Conservation (phyloP, 2,888 invertebrate species). For the Anticlea derivata region DNA sequence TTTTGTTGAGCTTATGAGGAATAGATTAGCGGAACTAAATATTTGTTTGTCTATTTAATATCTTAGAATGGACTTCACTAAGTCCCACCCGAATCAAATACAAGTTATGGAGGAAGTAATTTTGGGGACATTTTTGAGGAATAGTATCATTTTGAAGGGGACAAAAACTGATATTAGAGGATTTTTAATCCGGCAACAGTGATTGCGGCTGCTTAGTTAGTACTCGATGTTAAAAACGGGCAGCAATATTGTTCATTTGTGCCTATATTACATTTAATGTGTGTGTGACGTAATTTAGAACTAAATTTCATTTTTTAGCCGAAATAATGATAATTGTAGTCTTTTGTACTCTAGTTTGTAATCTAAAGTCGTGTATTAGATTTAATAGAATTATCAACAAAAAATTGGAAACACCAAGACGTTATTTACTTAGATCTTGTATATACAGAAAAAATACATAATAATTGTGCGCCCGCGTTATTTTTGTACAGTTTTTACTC, state of each 20-base stretch:
- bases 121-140: no score
- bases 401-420: constrained; percentile 75
- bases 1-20: no score
- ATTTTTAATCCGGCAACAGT: no score
- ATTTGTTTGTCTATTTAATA: no score
- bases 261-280: constrained; percentile 70
- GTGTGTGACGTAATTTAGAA: constrained; percentile 55
- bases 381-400: constrained; percentile 58
- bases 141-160: no score
- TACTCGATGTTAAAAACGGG: constrained; percentile 11
- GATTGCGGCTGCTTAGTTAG: no score
- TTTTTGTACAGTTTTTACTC: constrained; percentile 51
- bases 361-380: constrained; percentile 44
- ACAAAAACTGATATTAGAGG: no score
- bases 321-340: constrained; percentile 60
- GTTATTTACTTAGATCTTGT: constrained; percentile 61
- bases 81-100: no score
- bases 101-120: no score
- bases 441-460: constrained; percentile 47
- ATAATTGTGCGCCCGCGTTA: constrained; percentile 46
- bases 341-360: constrained; percentile 73
- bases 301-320: constrained; percentile 51
- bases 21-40: no score
- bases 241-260: constrained; percentile 68
- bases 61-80: no score